Base-by-base conservation (phyloP, 2,888 invertebrate species). In the Griposia aprilina region DNA sequence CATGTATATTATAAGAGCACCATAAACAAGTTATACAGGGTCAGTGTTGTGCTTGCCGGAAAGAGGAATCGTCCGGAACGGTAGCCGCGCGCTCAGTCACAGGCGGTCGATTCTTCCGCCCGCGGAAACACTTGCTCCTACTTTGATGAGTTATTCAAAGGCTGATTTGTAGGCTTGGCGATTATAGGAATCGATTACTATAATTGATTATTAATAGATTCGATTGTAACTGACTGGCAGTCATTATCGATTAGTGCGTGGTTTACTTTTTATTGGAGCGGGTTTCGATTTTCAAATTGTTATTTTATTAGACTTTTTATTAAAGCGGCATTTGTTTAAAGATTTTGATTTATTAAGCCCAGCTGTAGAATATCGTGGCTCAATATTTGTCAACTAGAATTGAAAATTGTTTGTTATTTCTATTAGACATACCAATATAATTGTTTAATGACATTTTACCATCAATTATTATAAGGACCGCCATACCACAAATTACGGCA, bases 51-150 rank as follows among this genome's bases (percentile, higher is more conserved):
- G 80, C 78, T 86, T 86, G 85, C 89, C 91, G 94, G 94, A 93
- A 94, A 90, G 87, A 85, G 89, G 90, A 86, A 89, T 90, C 85
- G 90, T 88, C 90, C 92, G 92, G 91, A 93, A 93, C 92, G 90
- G 82, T 76, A 87, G 73, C 74, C 82, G 74, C 78, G 48, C 20
- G 75, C 80, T 83, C 91, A 89, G 93, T 93, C 91, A 92, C 93
- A 92, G 91, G 79, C 89, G 87, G 90, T n/a, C 90, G 90, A 83
- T 74, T 90, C 91, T 93, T 93, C 93, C 93, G 91, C 79, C 86
- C 80, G 79, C 86, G 85, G 87, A 81, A 83, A 88, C 78, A 87
- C 79, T 81, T 82, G 78, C 80, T 76, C 85, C 81, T 69, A 83
- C 82, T 74, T 78, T 67, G 80, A 84, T 81, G 81, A 78, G 84